Percentiles rank a stretch among this genome's conserved stretches.
These are phyloP conservation scores for Malurus leucopterus DNA, from an alignment of 2,797 vertebrate genomes.

Conservation along the genomic window DNA sequence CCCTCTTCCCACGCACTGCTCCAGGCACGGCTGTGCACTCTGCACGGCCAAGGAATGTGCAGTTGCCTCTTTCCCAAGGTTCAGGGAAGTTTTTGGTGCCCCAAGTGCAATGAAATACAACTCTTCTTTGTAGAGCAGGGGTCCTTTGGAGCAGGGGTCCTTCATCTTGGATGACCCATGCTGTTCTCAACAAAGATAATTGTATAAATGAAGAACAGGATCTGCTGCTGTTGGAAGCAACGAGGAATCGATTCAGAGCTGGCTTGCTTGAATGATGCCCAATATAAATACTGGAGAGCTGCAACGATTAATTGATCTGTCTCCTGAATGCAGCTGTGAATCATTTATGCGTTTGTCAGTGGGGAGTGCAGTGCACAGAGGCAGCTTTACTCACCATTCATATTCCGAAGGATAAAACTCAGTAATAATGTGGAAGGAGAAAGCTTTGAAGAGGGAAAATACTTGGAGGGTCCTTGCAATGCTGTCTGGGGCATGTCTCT, in stretches of 20 bases:
- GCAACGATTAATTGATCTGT: constrained; percentile 62
- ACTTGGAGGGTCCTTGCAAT: neutral
- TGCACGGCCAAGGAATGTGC: neutral
- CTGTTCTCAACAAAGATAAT: constrained; percentile 42
- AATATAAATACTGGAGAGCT: constrained; percentile 53
- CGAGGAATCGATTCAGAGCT: constrained; percentile 31
- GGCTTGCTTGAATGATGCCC: constrained; percentile 51
- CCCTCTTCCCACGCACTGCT: neutral
- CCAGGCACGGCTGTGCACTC: neutral
- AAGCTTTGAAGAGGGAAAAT: neutral
- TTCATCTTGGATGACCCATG: constrained; percentile 6
- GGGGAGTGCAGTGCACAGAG: constrained; percentile 22
- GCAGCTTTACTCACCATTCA: neutral
- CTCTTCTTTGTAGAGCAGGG: neutral
- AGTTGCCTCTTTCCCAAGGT: neutral
- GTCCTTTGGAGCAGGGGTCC: constrained; percentile 16
- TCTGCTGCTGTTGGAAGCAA: constrained; percentile 39
- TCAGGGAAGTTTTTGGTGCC: neutral
- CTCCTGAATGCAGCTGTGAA: constrained; percentile 54
- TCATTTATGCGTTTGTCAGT: constrained; percentile 57
- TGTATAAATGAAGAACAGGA: constrained; percentile 49
- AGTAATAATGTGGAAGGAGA: neutral
- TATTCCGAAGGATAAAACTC: constrained; percentile 16
- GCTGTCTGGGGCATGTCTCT: neutral
- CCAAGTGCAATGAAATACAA: neutral